A percentile compares a stretch with the other conserved stretches of the same genome.
These are phyloP conservation scores for Aeoliscus strigatus DNA, from an alignment of 2,797 vertebrate species.

Conservation along the genomic window DNA sequence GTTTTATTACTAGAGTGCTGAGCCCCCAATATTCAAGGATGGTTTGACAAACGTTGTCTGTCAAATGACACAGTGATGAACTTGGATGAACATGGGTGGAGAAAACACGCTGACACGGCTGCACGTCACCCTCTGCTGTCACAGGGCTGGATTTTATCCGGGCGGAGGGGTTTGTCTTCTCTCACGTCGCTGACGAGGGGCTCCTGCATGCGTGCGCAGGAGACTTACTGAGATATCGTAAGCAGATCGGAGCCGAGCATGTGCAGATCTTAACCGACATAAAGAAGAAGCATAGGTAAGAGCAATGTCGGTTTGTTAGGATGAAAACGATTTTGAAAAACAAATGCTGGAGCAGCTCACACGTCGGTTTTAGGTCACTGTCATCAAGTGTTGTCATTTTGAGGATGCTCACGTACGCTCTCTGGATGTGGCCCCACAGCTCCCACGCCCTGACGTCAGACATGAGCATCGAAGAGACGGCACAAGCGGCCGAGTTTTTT, in stretches of 20 bases:
- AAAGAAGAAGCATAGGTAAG: slow-evolving; percentile 88
- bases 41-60: no score
- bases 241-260: slow-evolving; percentile 79
- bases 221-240: slow-evolving; percentile 81
- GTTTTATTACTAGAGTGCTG: no score
- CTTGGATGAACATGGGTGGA: no score
- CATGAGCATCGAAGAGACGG: slow-evolving; percentile 75
- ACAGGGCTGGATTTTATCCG: slow-evolving; percentile 82
- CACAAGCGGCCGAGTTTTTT: slow-evolving; percentile 81
- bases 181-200: slow-evolving; percentile 82
- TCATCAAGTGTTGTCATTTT: no score
- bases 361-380: no score
- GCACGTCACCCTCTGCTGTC: background rate
- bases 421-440: slow-evolving; percentile 50
- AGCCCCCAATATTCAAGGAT: no score
- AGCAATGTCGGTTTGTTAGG: background rate
- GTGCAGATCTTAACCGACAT: slow-evolving; percentile 86
- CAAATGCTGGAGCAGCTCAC: no score
- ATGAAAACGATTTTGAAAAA: no score
- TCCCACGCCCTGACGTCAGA: slow-evolving; percentile 83
- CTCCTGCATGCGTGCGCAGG: slow-evolving; percentile 84
- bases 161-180: slow-evolving; percentile 81
- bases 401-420: background rate
- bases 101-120: background rate
- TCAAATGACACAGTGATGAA: no score